Evolutionary conservation across 2,888 invertebrate species (phyloP).

Genomic region (Lochmaea capreae): DNA sequence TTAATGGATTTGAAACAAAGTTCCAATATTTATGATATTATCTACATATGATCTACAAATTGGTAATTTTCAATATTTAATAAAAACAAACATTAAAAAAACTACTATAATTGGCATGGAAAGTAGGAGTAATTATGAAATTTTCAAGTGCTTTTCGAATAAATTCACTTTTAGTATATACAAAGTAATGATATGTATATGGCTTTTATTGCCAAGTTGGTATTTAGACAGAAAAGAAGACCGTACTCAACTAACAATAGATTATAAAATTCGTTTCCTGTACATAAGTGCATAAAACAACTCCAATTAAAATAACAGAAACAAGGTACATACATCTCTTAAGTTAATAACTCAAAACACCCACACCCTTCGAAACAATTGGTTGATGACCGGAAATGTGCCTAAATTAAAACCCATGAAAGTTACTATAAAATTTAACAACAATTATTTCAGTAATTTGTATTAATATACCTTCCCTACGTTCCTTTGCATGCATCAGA

Average conservation of each 20-base stretch:
- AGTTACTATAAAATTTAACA: constrained; percentile 41
- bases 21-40: no score
- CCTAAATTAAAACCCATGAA: constrained; percentile 40
- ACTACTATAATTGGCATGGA: no score
- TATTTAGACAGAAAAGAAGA: neutral
- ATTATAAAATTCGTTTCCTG: constrained; percentile 29
- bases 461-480: constrained; percentile 42
- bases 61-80: no score
- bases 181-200: no score
- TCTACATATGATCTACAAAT: no score
- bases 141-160: no score
- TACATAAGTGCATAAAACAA: constrained; percentile 4
- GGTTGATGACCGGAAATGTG: constrained; percentile 42
- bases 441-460: constrained; percentile 40
- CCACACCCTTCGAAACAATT: constrained; percentile 39
- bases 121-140: no score
- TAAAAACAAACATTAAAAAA: no score
- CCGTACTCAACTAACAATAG: neutral
- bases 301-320: constrained; percentile 29
- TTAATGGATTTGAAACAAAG: no score
- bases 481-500: constrained; percentile 33
- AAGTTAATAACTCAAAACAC: constrained; percentile 35
- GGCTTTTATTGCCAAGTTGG: no score
- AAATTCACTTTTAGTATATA: no score
- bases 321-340: constrained; percentile 30